Base-by-base conservation (phyloP, 2,113 vertebrate genomes). In the Crotalus viridis region DNA sequence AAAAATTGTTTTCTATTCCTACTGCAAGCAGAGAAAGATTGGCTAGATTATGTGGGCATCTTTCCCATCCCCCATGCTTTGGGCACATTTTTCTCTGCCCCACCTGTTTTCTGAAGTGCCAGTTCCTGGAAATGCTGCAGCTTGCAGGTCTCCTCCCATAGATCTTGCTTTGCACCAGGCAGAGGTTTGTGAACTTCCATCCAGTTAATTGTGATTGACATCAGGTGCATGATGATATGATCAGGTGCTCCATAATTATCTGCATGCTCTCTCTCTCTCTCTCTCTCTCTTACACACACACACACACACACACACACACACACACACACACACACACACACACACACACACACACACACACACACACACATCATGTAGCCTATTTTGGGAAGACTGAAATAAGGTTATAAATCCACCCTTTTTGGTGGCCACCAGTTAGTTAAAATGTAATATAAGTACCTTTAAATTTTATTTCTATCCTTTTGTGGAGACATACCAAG, bases 81-180 rank as follows among this genome's bases (percentile, higher is more conserved):
- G 81, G 57, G 85, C 89, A 90, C 52, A 90, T 93, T 90, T 86
- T 93, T 90, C 81, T 87, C 48, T 54, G 51, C 85, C 57, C 89
- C 59, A 55, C 33, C 52, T 85, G 10, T 55, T 88, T 22, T 89
- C 51, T 74, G 6, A 12, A 46, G 52, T 91, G 93, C 39, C 89
- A 81, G 86, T 88, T 87, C 86, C 59, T 88, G 59, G 90, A 91
- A 39, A 88, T 87, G 89, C 56, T 90, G 81, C 52, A 69, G 61
- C 59, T 56, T 39, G 81, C 9, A 86, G 5, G 46, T 24, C 15
- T 85, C 54, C 43, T 89, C 55, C n/a, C 8, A 43, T 28, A 28
- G 39, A 89, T 85, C 43, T 89, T 57, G 24, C 69, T 52, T 5
- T 51, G 5, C 28, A 39, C 52, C 87, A 74, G 52, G 87, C 85